These are phyloP conservation scores for Pseudoatta argentina DNA, from an alignment of 1,140 invertebrate genomes.

Conservation along the genomic window DNA sequence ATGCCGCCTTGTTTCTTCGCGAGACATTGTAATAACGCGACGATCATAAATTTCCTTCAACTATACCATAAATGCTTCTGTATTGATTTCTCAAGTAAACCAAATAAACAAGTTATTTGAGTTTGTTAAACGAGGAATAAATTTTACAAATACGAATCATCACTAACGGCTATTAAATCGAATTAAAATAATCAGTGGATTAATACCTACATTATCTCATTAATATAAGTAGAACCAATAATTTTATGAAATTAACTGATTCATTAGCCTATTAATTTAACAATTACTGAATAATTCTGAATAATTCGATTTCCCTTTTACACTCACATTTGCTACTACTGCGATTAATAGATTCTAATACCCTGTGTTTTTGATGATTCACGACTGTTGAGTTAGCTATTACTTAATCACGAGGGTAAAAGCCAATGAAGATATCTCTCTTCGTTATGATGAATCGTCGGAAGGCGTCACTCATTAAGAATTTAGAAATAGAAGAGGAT, in stretches of 20 bases:
- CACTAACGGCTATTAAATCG: background rate
- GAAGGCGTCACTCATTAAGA: constrained; percentile 11
- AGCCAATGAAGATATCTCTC: constrained; percentile 32
- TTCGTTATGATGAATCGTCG: constrained; percentile 24
- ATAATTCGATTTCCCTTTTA: background rate
- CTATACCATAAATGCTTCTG: background rate
- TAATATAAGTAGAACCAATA: background rate
- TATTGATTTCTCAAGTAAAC: background rate
- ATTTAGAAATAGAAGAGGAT: constrained; percentile 30
- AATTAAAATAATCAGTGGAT: background rate
- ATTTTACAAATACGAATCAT: constrained; percentile 1
- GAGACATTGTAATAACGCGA: constrained; percentile 27
- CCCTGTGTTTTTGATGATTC: background rate
- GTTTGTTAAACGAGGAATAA: constrained; percentile 7
- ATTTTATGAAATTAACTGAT: background rate
- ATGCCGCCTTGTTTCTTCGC: background rate
- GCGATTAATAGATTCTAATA: constrained; percentile 9
- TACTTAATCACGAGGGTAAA: constrained; percentile 37
- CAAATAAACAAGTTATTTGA: background rate
- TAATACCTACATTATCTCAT: background rate
- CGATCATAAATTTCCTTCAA: constrained; percentile 27
- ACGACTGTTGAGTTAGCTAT: background rate
- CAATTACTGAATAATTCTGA: background rate
- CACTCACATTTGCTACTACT: background rate
- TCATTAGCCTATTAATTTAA: background rate